phyloP scores from a whole-genome alignment of 1,140 invertebrate species.

The Bombyx mori region ASM3026992v2 NC_085132.1:10550001-10550500 shows the following conservation, averaged over 20 bases:
- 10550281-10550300: conserved; percentile 48
- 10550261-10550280: conserved; percentile 21
- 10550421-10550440: too few relatives aligned
- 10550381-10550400: background rate
- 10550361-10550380: conserved; percentile 62
- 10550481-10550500: too few relatives aligned
- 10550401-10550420: too few relatives aligned
- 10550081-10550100: background rate
- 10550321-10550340: conserved; percentile 60
- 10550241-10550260: background rate
- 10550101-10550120: too few relatives aligned
- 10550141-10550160: too few relatives aligned
- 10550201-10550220: too few relatives aligned
- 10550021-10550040: conserved; percentile 62
- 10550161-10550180: too few relatives aligned
- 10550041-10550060: background rate
- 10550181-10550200: too few relatives aligned
- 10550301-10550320: conserved; percentile 72
- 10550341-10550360: conserved; percentile 60
- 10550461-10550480: too few relatives aligned
- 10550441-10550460: too few relatives aligned
- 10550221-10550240: too few relatives aligned
- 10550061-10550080: background rate
- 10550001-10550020: conserved; percentile 87
- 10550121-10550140: too few relatives aligned